Percentiles rank a stretch among this genome's conserved stretches.
Conservation (phyloP, 2,113 vertebrate genomes). For the Syngnathus typhle region DNA sequence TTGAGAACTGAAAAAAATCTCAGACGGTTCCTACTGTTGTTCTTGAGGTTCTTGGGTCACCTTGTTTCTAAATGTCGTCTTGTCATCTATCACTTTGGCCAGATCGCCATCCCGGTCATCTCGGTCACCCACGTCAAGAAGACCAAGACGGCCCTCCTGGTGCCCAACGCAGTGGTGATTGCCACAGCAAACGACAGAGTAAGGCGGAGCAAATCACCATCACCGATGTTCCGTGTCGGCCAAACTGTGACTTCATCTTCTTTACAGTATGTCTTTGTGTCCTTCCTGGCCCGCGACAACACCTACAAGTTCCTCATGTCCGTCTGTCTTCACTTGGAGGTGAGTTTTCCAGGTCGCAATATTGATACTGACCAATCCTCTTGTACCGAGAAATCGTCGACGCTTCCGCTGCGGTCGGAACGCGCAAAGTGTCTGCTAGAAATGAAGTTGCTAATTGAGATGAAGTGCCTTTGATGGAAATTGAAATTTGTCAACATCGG, state of each 20-base stretch:
- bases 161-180: constrained; percentile 90
- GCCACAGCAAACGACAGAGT: constrained; percentile 82
- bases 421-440: no score
- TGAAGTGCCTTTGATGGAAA: no score
- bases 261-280: constrained; percentile 88
- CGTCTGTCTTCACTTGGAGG: constrained; percentile 82
- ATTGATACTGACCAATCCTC: no score
- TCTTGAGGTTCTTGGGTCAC: no score
- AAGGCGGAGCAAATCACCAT: constrained; percentile 9
- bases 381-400: no score
- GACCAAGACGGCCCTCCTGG: constrained; percentile 90
- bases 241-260: neutral
- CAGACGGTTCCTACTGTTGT: no score
- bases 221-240: neutral
- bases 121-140: constrained; percentile 87
- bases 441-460: no score
- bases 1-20: no score
- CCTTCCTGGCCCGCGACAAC: constrained; percentile 88
- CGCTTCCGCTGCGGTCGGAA: no score
- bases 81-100: constrained; percentile 9
- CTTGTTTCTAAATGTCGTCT: neutral
- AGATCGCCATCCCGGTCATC: constrained; percentile 88
- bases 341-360: constrained; percentile 41
- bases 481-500: no score
- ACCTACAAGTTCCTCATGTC: constrained; percentile 88